Conservation (phyloP, 2,113 vertebrate species). For the Trochalopteron elliotii region DNA sequence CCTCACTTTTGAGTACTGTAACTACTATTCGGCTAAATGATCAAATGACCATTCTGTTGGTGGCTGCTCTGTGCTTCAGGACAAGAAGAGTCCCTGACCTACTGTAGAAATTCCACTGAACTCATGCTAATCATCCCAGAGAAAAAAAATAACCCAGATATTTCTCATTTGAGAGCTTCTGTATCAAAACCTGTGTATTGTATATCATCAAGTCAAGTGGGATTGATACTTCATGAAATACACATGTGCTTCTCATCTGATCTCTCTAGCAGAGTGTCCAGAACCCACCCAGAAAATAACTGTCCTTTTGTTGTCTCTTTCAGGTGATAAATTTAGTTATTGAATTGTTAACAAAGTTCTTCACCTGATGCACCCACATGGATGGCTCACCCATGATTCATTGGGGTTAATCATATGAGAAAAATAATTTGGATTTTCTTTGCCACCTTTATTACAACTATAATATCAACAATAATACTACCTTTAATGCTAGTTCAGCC, state of each 20-base stretch:
- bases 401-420: neutral
- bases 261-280: neutral
- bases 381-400: neutral
- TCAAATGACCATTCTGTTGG: neutral
- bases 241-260: neutral
- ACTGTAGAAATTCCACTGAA: conserved; percentile 9
- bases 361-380: neutral
- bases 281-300: neutral
- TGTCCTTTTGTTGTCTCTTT: neutral
- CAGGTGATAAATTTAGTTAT: neutral
- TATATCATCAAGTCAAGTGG: neutral
- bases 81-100: neutral
- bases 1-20: conserved; percentile 23
- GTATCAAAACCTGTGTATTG: neutral
- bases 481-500: neutral
- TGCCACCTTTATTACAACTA: neutral
- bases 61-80: neutral
- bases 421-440: neutral
- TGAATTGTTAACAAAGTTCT: neutral
- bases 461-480: neutral
- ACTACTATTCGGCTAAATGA: conserved; percentile 6
- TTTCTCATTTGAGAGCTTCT: neutral
- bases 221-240: neutral
- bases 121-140: neutral
- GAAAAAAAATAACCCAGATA: neutral